phyloP scores from a whole-genome alignment of 2,888 invertebrate genomes.

The Chalcis sispes region DNA sequence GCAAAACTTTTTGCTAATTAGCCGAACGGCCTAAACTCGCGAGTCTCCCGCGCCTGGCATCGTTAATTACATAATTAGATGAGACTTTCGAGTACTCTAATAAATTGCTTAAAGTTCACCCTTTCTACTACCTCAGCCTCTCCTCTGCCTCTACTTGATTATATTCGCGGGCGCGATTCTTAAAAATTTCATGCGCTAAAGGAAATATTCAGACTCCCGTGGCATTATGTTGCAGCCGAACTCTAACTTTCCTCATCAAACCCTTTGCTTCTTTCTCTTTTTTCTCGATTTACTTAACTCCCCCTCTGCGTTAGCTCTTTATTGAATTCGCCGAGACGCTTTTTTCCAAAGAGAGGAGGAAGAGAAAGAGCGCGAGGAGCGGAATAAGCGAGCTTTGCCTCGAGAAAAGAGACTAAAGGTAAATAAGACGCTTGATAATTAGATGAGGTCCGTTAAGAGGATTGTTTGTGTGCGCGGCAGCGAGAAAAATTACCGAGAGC shows the following conservation, averaged over 20 bases:
- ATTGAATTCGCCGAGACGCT: too few species aligned
- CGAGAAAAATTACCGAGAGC: conserved; percentile 28
- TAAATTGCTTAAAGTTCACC: conserved; percentile 37
- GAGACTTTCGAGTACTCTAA: conserved; percentile 52
- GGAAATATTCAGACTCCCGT: conserved; percentile 37
- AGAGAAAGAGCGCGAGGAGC: too few species aligned
- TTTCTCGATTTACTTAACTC: not conserved
- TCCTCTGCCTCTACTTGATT: not conserved
- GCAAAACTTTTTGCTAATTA: conserved; percentile 52
- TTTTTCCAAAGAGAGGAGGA: too few species aligned
- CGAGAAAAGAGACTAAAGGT: conserved; percentile 4
- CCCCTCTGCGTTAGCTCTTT: not conserved
- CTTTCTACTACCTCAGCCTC: too few species aligned
- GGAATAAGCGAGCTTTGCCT: not conserved
- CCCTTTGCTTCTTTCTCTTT: not conserved
- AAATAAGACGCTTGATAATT: conserved; percentile 35
- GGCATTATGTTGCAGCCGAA: conserved; percentile 10
- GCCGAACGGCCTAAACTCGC: conserved; percentile 33
- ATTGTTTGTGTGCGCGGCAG: conserved; percentile 37
- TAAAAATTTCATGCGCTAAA: conserved; percentile 35
- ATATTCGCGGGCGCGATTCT: conserved; percentile 38
- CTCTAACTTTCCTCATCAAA: not conserved
- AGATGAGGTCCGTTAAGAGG: conserved; percentile 30
- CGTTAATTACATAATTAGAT: conserved; percentile 55
- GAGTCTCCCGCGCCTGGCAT: not conserved